phyloP scores from a whole-genome alignment of 2,113 vertebrate species.

The Trichomycterus rosablanca region DNA sequence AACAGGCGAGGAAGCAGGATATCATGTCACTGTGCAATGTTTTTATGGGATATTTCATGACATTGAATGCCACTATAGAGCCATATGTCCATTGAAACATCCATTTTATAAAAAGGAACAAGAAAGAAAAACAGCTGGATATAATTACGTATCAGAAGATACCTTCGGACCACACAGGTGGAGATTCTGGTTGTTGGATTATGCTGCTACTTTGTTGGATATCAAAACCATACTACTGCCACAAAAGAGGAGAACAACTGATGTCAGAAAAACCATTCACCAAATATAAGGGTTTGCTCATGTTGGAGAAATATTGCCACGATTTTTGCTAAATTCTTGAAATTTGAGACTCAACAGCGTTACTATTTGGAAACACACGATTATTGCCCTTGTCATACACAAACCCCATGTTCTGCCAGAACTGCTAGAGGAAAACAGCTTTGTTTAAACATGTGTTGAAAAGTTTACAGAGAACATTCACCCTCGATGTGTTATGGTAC shows the following conservation, averaged over 20 bases:
- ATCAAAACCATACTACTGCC: not conserved
- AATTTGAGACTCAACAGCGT: constrained; percentile 3
- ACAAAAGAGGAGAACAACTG: not conserved
- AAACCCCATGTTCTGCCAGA: constrained; percentile 18
- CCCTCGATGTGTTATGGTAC: not conserved
- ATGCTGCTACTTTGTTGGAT: constrained; percentile 6
- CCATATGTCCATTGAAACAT: constrained; percentile 42
- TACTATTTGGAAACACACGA: constrained; percentile 11
- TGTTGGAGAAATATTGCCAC: not conserved
- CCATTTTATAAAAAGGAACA: not conserved
- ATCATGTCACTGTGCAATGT: constrained; percentile 33
- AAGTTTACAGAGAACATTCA: not conserved
- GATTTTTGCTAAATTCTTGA: not conserved
- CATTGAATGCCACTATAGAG: constrained; percentile 39
- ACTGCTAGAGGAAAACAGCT: constrained; percentile 12
- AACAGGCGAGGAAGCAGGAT: constrained; percentile 11
- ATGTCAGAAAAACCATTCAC: not conserved
- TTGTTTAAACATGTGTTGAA: constrained; percentile 15
- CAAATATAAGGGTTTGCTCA: not conserved
- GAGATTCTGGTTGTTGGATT: not conserved
- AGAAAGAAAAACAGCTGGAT: not conserved
- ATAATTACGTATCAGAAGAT: constrained; percentile 18
- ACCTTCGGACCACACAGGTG: not conserved
- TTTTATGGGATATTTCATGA: constrained; percentile 39
- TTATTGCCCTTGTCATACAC: constrained; percentile 29